Evolutionary conservation across 2,888 invertebrate genomes (phyloP), one percentile per base, ranked within the genome.

Genomic region (Stenodema calcarata): DNA sequence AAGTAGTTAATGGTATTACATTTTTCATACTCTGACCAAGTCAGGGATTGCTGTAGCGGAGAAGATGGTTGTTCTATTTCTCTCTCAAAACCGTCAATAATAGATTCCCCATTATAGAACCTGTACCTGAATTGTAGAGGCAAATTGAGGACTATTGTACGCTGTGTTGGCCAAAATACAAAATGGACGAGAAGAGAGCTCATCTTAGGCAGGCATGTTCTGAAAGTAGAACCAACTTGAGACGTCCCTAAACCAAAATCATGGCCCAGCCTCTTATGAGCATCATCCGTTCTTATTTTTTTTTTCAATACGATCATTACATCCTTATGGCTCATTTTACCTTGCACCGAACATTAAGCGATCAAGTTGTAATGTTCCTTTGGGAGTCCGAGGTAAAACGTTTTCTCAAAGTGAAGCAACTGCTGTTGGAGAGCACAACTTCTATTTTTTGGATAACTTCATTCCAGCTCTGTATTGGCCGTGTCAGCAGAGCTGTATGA

Each of bases 1-100:
- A 90, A 87, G 88, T 90, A 90, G 87, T 91, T 91, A 14, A 90
- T 75, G 16, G 90, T 90, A 80, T 90, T 90, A 78, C 89, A 89
- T 30, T 90, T 89, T 87, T 90, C 90, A 70, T 90, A 90, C 9
- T 89, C 89, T 4, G 90, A 90, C 90, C 90, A 90, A n/a, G 89
- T 90, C 6, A 89, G 78, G 9, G 89, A 86, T 88, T 89, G 89
- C 18, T 89, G 47, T 18, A 89, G 75, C 16, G 89, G 86, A 87
- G 89, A 84, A 28, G 81, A 54, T 23, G 90, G 90, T 86, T 90
- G 90, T 75, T 89, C 89, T 42, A 90, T 90, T 88, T 89, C 87
- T 76, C 89, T 90, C 89, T 90, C 90, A 86, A 90, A 89, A 87
- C 89, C 89, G 80, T 90, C 90, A 69, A 90, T 89, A 18, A 90